These are phyloP conservation scores for Cygnus buccinator DNA, from an alignment of 2,113 vertebrate genomes.

Conservation along the genomic window DNA sequence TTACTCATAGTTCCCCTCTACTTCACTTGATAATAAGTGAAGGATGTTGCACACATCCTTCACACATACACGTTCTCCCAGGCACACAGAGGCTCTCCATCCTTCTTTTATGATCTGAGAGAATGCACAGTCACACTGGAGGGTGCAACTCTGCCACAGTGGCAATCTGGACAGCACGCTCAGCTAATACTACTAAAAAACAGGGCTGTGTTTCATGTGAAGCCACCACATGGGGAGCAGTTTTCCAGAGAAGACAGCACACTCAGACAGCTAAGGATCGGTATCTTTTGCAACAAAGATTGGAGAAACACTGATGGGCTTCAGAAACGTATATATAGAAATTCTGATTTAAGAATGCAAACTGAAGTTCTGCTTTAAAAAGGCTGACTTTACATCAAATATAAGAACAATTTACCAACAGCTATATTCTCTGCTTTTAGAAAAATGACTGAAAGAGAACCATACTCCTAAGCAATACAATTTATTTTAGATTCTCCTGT, in stretches of 20 bases:
- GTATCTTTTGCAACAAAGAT: neutral
- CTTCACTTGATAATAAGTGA: neutral
- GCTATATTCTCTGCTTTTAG: neutral
- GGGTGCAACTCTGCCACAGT: neutral
- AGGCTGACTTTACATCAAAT: neutral
- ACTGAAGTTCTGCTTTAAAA: neutral
- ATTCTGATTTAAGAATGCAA: neutral
- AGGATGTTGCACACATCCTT: neutral
- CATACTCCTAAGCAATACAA: neutral
- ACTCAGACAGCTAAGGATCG: neutral
- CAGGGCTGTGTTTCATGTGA: neutral
- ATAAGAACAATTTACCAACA: neutral
- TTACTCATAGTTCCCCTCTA: neutral
- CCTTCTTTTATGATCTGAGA: rapidly evolving
- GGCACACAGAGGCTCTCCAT: neutral
- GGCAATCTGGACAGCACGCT: neutral
- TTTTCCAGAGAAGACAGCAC: neutral
- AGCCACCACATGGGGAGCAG: neutral
- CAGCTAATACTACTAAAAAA: neutral
- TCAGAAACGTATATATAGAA: neutral
- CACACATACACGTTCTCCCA: no score
- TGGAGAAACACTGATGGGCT: neutral
- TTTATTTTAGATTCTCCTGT: neutral
- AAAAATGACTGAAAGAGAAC: neutral
- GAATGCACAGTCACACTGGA: rapidly evolving